Base-by-base conservation (phyloP, 2,888 invertebrate species). In the Listrodromus nycthemerus region DNA sequence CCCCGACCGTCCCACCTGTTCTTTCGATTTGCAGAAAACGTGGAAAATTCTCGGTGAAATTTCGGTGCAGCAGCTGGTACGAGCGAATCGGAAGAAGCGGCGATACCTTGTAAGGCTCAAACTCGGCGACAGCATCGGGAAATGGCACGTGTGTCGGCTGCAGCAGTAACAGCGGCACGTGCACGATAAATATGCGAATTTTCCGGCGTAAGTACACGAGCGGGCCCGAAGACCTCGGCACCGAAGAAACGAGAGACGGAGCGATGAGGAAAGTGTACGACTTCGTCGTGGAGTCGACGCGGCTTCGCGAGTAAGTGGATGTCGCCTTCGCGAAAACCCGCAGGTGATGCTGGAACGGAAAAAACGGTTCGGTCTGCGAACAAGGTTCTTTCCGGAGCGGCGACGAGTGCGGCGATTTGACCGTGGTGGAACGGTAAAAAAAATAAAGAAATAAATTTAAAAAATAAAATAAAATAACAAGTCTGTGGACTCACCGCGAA, bases 181-280 rank as follows among this genome's bases (percentile, higher is more conserved):
- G 71, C 67, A 45, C 80, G 66, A 77, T 63, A 69, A 77, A 73
- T 66, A 52, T 73, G 63, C 65, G 65, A 65, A 52, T 77, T 77
- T 77, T 63, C 63, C 69, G 33, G 52, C 73, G 67, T 21, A 41
- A 50, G 41, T 24, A 33, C 55, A 30, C 48, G 50, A 69, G 48
- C 45, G 24, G 21, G 13, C 19, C 13, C 55, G 71, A 58, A 58
- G 27, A 55, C 21, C 19, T 30, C 30, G 33, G 19, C 19, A 19
- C 21, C 50, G 50, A 65, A 41, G 45, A 50, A 70, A 10, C 19
- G 24, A 3, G 21, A 33, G 50, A 19, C 1, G 37, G 33, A 79
- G 37, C 58, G n/a, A 48, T 19, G 69, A 69, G 7, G 21, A 41
- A 67, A 76, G 66, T 10, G 52, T 66, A 65, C 27, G 65, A 50